Percentiles rank a stretch among this genome's conserved stretches.
These are phyloP conservation scores for Galagoides demidoff DNA, from an alignment of 2,797 vertebrate species.

Conservation along the genomic window DNA sequence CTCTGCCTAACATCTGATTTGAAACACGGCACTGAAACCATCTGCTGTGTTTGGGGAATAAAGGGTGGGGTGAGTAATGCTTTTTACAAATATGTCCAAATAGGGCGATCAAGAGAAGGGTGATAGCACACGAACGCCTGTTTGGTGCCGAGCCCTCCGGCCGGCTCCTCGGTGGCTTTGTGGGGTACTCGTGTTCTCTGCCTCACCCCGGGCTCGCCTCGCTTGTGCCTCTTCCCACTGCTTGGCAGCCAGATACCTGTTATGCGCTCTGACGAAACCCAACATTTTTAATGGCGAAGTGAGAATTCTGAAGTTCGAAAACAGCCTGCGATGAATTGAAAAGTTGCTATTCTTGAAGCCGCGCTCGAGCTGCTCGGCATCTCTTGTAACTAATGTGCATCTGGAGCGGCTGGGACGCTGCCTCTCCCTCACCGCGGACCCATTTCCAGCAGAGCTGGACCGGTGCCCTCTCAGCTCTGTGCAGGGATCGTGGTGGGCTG, in stretches of 20 bases:
- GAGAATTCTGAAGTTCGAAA: constrained; percentile 76
- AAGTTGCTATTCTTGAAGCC: constrained; percentile 70
- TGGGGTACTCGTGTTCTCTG: constrained; percentile 46
- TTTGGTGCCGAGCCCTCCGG: constrained; percentile 7
- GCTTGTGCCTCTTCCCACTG: constrained; percentile 62
- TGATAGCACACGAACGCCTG: constrained; percentile 77
- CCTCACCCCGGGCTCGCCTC: constrained; percentile 62
- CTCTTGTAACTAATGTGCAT: not conserved
- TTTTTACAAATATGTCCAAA: constrained; percentile 84
- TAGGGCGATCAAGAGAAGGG: constrained; percentile 76
- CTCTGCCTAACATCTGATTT: constrained; percentile 76
- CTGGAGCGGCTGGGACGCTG: constrained; percentile 42
- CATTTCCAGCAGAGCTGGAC: constrained; percentile 61
- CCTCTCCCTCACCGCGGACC: constrained; percentile 23
- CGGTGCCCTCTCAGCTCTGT: constrained; percentile 44
- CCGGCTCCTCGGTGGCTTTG: constrained; percentile 59
- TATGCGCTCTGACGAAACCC: constrained; percentile 59
- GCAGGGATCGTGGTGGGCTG: constrained; percentile 52
- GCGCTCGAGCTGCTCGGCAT: not conserved
- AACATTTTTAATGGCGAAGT: constrained; percentile 78
- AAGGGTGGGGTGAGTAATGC: constrained; percentile 75
- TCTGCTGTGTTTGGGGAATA: constrained; percentile 82
- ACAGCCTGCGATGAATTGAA: constrained; percentile 59
- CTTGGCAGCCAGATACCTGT: constrained; percentile 59
- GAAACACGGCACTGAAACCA: constrained; percentile 77